Evolutionary conservation across 2,113 vertebrate genomes (phyloP).

Genomic region (Amia ocellicauda): DNA sequence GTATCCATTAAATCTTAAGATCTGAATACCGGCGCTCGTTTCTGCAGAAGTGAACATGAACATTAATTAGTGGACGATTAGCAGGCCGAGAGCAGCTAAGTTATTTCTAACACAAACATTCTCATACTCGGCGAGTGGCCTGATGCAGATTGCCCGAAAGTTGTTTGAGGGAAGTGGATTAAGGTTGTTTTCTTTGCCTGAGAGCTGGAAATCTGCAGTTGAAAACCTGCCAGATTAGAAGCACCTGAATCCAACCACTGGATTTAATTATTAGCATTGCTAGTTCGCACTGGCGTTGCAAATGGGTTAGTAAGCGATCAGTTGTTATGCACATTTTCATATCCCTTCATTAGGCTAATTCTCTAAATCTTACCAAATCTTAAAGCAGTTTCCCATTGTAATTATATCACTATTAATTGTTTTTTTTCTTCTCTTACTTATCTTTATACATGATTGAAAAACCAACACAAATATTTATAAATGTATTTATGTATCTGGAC

Average conservation of each 20-base stretch:
- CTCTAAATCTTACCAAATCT: background rate
- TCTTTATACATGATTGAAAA: too few species aligned
- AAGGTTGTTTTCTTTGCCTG: slow-evolving; percentile 57
- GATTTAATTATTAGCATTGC: too few species aligned
- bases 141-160: slow-evolving; percentile 32
- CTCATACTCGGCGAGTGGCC: slow-evolving; percentile 46
- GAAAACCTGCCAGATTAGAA: slow-evolving; percentile 64
- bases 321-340: too few species aligned
- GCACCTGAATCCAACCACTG: slow-evolving; percentile 50
- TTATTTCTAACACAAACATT: slow-evolving; percentile 74
- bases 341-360: too few species aligned
- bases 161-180: slow-evolving; percentile 48
- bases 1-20: slow-evolving; percentile 21
- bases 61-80: slow-evolving; percentile 71
- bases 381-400: too few species aligned
- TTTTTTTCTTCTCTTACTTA: too few species aligned
- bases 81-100: slow-evolving; percentile 57
- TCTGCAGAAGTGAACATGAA: slow-evolving; percentile 55
- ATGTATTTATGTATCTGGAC: too few species aligned
- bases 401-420: too few species aligned
- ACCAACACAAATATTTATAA: too few species aligned
- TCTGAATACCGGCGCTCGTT: slow-evolving; percentile 50
- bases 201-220: slow-evolving; percentile 36
- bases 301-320: too few species aligned
- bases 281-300: too few species aligned